phyloP scores from a whole-genome alignment of 2,888 invertebrate genomes.

The Corbicula japonica region DNA sequence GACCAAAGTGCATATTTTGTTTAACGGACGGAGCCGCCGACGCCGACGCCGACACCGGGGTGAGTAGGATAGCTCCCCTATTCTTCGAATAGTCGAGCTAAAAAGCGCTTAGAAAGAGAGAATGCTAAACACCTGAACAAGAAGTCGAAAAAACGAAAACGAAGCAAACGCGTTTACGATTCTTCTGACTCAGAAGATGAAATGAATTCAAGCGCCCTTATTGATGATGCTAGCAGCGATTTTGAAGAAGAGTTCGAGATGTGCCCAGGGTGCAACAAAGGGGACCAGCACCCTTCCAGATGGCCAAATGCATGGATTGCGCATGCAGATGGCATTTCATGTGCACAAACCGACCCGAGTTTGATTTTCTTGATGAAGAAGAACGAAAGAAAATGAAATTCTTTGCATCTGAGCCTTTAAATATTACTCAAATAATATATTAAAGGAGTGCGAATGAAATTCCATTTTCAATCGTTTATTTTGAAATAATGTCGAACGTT shows the following conservation, averaged over 20 bases:
- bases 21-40: too few species aligned
- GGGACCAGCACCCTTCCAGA: conserved; percentile 11
- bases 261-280: conserved; percentile 16
- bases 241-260: conserved; percentile 18
- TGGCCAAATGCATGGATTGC: conserved; percentile 1
- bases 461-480: too few species aligned
- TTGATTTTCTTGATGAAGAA: conserved; percentile 6
- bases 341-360: conserved; percentile 6
- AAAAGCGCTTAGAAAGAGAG: too few species aligned
- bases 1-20: too few species aligned
- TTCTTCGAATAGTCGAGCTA: background rate
- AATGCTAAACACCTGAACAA: too few species aligned
- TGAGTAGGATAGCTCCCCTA: too few species aligned
- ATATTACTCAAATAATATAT: too few species aligned
- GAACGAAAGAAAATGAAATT: conserved; percentile 12
- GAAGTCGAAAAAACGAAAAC: background rate
- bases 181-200: background rate
- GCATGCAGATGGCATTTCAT: conserved; percentile 11
- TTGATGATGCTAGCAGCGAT: background rate
- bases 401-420: too few species aligned
- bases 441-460: too few species aligned
- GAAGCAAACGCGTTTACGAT: background rate
- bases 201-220: too few species aligned
- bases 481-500: too few species aligned
- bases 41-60: too few species aligned